These are phyloP conservation scores for Carposina sasakii DNA, from an alignment of 1,140 invertebrate species.

Conservation along the genomic window DNA sequence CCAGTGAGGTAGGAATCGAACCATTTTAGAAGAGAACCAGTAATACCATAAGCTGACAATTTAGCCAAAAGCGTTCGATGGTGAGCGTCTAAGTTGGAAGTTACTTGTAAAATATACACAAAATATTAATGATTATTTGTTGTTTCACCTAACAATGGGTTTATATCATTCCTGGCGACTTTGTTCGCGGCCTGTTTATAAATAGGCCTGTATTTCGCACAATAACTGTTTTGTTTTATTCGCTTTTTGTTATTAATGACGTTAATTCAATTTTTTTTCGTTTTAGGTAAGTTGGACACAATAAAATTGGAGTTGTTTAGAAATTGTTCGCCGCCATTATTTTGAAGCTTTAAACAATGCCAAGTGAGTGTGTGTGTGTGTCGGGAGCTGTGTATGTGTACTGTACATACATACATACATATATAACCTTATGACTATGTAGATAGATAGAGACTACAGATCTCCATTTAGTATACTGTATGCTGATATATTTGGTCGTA, in stretches of 20 bases:
- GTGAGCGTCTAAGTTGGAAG: too few relatives aligned
- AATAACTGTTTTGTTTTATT: constrained; percentile 35
- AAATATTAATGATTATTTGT: constrained; percentile 15
- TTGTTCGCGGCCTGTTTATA: constrained; percentile 29
- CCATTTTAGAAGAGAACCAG: too few relatives aligned
- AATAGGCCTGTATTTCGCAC: constrained; percentile 32
- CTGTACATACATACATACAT: neutral
- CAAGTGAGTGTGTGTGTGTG: constrained; percentile 29
- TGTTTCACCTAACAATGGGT: constrained; percentile 13
- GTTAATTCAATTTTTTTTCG: constrained; percentile 37
- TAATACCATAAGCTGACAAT: too few relatives aligned
- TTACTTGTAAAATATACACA: neutral
- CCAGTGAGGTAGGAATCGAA: too few relatives aligned
- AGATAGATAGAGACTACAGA: too few relatives aligned
- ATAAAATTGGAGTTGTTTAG: constrained; percentile 44
- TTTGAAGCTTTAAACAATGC: constrained; percentile 38
- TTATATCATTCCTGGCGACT: constrained; percentile 17
- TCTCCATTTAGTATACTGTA: too few relatives aligned
- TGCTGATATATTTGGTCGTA: too few relatives aligned
- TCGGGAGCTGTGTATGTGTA: constrained; percentile 6
- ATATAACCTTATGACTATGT: too few relatives aligned
- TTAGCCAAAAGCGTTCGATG: too few relatives aligned
- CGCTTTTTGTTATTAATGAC: constrained; percentile 34
- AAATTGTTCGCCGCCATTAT: constrained; percentile 30
- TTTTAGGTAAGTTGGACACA: constrained; percentile 54